These are phyloP conservation scores for Drosophila ustulata DNA, from an alignment of 2,888 invertebrate genomes.

Conservation along the genomic window DNA sequence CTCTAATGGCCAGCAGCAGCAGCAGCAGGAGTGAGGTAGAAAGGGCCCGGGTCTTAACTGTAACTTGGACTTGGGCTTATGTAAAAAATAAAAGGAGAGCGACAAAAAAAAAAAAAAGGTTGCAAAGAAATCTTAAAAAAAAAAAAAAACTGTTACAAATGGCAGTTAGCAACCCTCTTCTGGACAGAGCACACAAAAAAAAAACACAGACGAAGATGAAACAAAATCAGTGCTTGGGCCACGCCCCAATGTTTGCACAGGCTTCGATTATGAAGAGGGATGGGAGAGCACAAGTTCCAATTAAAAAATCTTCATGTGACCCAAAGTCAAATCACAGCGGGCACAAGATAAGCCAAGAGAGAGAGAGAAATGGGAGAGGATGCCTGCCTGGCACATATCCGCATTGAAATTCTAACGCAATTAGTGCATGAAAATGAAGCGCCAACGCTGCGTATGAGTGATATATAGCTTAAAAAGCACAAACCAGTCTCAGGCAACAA, in stretches of 20 bases:
- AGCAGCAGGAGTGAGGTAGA: not conserved
- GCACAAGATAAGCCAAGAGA: slow-evolving; percentile 22
- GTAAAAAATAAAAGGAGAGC: slow-evolving; percentile 41
- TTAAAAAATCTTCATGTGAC: slow-evolving; percentile 75
- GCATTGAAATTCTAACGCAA: slow-evolving; percentile 78
- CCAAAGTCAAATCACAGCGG: slow-evolving; percentile 72
- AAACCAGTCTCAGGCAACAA: slow-evolving; percentile 34
- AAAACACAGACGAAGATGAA: slow-evolving; percentile 32
- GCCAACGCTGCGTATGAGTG: slow-evolving; percentile 77
- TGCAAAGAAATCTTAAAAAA: slow-evolving; percentile 47
- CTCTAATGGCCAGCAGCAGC: slow-evolving; percentile 65
- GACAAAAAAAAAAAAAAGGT: slow-evolving; percentile 58
- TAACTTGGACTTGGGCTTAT: slow-evolving; percentile 68
- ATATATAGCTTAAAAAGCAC: slow-evolving; percentile 71
- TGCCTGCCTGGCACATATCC: slow-evolving; percentile 12
- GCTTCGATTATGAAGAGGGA: slow-evolving; percentile 50
- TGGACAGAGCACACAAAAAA: slow-evolving; percentile 11
- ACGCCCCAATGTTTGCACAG: slow-evolving; percentile 40
- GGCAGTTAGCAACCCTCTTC: slow-evolving; percentile 51
- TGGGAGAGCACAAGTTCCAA: slow-evolving; percentile 63
- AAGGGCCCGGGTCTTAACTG: slow-evolving; percentile 19
- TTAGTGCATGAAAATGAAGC: slow-evolving; percentile 78
- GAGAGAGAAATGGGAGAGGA: not conserved
- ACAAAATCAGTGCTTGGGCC: slow-evolving; percentile 49
- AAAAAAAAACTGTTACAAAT: slow-evolving; percentile 60